These are phyloP conservation scores for Cerastoderma edule DNA, from an alignment of 2,888 invertebrate species.

Conservation along the genomic window DNA sequence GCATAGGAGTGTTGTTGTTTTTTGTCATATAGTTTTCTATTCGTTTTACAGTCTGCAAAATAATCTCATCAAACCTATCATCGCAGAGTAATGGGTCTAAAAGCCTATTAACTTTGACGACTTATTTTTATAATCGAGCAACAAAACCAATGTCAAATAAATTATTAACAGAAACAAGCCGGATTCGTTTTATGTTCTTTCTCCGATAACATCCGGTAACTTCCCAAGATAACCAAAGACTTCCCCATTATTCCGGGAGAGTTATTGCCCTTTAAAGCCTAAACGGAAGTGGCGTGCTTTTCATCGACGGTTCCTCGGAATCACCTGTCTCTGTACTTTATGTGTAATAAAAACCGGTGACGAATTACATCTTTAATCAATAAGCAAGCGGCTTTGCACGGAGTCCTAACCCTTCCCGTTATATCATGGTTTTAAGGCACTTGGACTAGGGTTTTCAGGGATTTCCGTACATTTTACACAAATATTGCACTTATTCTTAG, in stretches of 20 bases:
- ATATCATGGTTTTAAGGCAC: no score
- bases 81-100: no score
- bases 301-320: slow-evolving; percentile 20
- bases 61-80: no score
- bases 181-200: slow-evolving; percentile 26
- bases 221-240: slow-evolving; percentile 56
- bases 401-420: no score
- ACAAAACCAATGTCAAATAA: slow-evolving; percentile 37
- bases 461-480: no score
- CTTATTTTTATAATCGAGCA: slow-evolving; percentile 5
- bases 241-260: slow-evolving; percentile 43
- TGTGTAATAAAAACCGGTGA: slow-evolving; percentile 15
- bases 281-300: slow-evolving; percentile 38
- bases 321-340: slow-evolving; percentile 44
- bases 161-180: slow-evolving; percentile 43
- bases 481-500: no score
- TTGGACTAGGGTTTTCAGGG: no score
- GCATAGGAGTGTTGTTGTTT: no score
- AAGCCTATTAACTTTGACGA: slow-evolving; percentile 19
- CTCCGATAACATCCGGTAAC: slow-evolving; percentile 58
- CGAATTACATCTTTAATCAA: slow-evolving; percentile 15
- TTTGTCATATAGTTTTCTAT: no score
- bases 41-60: no score
- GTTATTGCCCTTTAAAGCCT: slow-evolving; percentile 41
- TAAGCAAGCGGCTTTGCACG: background rate